Conservation (phyloP, 1,140 invertebrate genomes). For the Rhyacophila brunnea region DNA sequence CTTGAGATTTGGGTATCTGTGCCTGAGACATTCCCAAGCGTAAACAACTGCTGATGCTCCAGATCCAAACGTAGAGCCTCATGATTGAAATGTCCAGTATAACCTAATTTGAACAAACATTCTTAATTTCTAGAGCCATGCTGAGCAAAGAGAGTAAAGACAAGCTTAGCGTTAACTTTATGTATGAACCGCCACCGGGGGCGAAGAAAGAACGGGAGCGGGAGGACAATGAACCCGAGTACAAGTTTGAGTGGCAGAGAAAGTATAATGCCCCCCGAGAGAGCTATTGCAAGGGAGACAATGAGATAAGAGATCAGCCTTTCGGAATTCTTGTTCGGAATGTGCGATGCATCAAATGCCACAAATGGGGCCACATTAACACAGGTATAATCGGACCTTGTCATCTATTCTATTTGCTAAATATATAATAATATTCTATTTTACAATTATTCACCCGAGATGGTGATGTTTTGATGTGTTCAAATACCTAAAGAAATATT, state of each 20-base stretch:
- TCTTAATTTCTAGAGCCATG: constrained; percentile 71
- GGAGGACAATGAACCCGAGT: constrained; percentile 92
- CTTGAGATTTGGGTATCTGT: too few relatives aligned
- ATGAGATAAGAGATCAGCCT: constrained; percentile 95
- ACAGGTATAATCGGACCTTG: constrained; percentile 67
- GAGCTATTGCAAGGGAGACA: constrained; percentile 93
- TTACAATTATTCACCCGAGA: too few relatives aligned
- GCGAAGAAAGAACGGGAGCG: constrained; percentile 88
- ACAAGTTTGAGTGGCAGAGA: constrained; percentile 99
- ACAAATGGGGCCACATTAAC: constrained; percentile 99
- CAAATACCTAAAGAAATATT: too few relatives aligned
- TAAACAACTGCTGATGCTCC: too few relatives aligned
- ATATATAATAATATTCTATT: background rate
- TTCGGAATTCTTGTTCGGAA: constrained; percentile 98
- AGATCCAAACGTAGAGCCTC: too few relatives aligned
- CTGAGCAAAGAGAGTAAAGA: constrained; percentile 98
- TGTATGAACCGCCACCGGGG: constrained; percentile 99
- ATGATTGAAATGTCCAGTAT: too few relatives aligned
- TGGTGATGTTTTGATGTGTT: too few relatives aligned
- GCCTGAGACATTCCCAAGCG: too few relatives aligned
- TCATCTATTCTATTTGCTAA: background rate
- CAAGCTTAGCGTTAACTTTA: constrained; percentile 97
- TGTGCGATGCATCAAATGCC: constrained; percentile 97
- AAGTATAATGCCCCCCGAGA: constrained; percentile 98
- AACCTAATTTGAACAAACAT: background rate